Base-by-base conservation (phyloP, 2,797 vertebrate genomes). In the Anas acuta region DNA sequence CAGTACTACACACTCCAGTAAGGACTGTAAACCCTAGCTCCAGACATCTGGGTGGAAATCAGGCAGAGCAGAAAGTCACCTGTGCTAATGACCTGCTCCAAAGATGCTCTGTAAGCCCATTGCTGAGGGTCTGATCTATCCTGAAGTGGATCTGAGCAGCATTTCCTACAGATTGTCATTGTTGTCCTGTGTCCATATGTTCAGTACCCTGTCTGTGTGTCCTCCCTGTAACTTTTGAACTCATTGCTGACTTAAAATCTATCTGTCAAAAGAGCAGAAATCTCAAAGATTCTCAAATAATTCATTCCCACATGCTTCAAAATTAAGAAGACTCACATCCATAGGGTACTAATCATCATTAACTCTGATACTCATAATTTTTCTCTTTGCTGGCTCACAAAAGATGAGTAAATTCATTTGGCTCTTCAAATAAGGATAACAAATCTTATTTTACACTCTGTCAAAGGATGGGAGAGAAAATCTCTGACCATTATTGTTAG, bases 311-410 rank as follows among this genome's bases (percentile, higher is more conserved):
- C 14, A 25, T 35, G 45, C 45, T 65, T 84, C 56, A 84, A 74
- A 85, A 77, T 45, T 57, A 80, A 13, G 25, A 66, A 21, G 30
- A 35, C 13, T 15, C 17, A 66, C 66, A 3, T 45, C 9, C 30
- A 9, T 25, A 45, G 41, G 45, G 70, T 70, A 88, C 58, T 64
- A 45, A 45, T 9, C 32, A 78, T 74, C 26, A 71, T 75, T 80
- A 66, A 39, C 47, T 80, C 32, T 0, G 0, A 20, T 23, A 21
- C 13, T 77, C 7, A 4, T 0, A 6, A 19, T 15, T 76, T 88
- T 62, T 58, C 8, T 62, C 57, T 85, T 66, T 78, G 22, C n/a
- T 91, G 82, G 28, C 32, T 72, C 39, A 76, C 32, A 45, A 30
- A 78, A 57, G 20, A 13, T 43, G 47, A 74, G 18, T 37, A 37